Evolutionary conservation across 2,888 invertebrate species (phyloP), one percentile per base, ranked within the genome.

Genomic region (Hydropsyche betteni): DNA sequence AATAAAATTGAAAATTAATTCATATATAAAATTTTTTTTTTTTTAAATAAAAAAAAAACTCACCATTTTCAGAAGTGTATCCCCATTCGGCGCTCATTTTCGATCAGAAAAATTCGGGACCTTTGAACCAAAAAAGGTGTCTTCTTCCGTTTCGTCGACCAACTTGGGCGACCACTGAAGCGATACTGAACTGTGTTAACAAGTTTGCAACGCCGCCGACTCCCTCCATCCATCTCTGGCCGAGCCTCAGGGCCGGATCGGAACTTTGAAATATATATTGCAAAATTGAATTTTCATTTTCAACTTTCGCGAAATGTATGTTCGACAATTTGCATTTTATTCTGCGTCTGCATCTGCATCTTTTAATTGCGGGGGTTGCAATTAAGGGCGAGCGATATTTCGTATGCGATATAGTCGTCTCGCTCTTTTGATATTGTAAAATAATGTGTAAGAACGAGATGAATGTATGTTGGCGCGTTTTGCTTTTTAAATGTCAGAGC

Each of bases 1-100:
- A 24, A 24, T 2, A 24, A 24, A 24, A 24, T 24, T 24, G 2
- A 2, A 24, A 24, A 24, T 2, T 24, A 24, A 24, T 24, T 55
- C 10, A 16, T 24, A 24, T 16, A 16, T 3, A 55, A 69, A 69
- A 44, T 14, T 2, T 16, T 36, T 68, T 0, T 64, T 61, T 12
- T 14, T 2, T 77, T 81, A 80, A 81, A 80, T 80, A 81, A 81
- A 76, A 80, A 79, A 78, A 80, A 80, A 78, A 87, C 88, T 88
- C 82, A 90, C 90, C 90, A 83, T 90, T 89, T 80, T 86, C 86
- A 81, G 86, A 84, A 80, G 88, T 87, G 84, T 90, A 90, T 84
- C 90, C 90, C 90, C 90, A 90, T 76, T 88, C 88, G 80, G 86
- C 85, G 81, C 85, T 86, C 86, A 87, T 88, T 80, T 81, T 82